Percentiles rank a stretch among this genome's conserved stretches.
These are phyloP conservation scores for Troides oblongomaculatus DNA, from an alignment of 2,888 invertebrate species.

Conservation along the genomic window DNA sequence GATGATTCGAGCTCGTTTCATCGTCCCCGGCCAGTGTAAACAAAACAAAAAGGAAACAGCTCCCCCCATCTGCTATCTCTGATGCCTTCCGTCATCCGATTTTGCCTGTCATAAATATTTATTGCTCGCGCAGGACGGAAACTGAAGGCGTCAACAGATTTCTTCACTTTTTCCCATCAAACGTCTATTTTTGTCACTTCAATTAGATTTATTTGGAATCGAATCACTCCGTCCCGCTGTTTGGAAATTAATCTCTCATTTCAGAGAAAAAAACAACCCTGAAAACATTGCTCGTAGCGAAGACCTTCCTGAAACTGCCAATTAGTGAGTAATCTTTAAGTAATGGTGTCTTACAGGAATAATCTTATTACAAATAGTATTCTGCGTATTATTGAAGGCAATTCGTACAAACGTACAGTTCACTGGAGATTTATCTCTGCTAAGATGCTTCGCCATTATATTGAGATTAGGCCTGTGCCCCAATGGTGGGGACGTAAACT, in stretches of 20 bases:
- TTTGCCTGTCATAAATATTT: conserved; percentile 70
- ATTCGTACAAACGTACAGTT: no score
- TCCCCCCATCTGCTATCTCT: conserved; percentile 18
- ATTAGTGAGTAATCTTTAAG: neutral
- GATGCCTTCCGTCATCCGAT: conserved; percentile 33
- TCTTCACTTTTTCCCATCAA: conserved; percentile 39
- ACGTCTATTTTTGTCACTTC: conserved; percentile 39
- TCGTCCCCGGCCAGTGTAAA: no score
- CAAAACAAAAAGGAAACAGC: no score
- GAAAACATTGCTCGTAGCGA: neutral
- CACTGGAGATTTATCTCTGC: no score
- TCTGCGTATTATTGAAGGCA: no score
- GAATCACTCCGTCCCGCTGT: conserved; percentile 11
- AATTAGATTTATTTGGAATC: conserved; percentile 36
- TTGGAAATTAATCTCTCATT: conserved; percentile 10
- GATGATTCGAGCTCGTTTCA: no score
- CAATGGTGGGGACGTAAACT: no score
- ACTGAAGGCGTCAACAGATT: conserved; percentile 49
- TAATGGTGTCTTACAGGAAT: conserved; percentile 5
- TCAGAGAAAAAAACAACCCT: neutral
- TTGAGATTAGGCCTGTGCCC: no score
- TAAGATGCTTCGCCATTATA: no score
- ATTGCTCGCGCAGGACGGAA: conserved; percentile 56
- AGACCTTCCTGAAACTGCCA: neutral
- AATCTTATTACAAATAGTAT: neutral